A percentile compares a stretch with the other conserved stretches of the same genome.
phyloP scores from a whole-genome alignment of 2,113 vertebrate species.

The Brachirus orientalis region DNA sequence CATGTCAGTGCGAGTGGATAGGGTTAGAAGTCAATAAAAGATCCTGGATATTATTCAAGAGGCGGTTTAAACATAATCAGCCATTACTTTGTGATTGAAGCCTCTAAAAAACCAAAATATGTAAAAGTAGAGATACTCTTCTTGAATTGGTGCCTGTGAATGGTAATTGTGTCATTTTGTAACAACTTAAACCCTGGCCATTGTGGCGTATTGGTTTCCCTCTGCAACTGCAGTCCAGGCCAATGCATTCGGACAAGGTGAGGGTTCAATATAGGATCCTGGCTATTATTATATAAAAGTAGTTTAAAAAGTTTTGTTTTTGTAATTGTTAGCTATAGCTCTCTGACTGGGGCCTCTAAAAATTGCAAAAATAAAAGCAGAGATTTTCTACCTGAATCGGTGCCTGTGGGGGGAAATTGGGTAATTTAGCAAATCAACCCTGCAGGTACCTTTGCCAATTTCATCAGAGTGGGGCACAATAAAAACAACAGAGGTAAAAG shows the following conservation, averaged over 20 bases:
- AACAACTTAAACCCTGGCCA: too few species aligned
- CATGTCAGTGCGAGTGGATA: slow-evolving; percentile 31
- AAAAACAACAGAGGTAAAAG: slow-evolving; percentile 43
- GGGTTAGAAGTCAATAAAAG: not conserved
- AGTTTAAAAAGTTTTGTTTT: slow-evolving; percentile 35
- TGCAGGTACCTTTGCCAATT: slow-evolving; percentile 35
- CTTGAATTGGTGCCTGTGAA: too few species aligned
- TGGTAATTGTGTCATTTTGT: too few species aligned
- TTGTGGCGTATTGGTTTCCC: too few species aligned
- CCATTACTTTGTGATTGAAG: too few species aligned
- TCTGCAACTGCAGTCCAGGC: too few species aligned
- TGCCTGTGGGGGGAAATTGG: slow-evolving; percentile 34
- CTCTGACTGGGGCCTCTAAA: slow-evolving; percentile 29
- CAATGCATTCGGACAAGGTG: too few species aligned
- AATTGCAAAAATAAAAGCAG: slow-evolving; percentile 23
- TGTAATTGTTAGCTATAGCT: slow-evolving; percentile 28
- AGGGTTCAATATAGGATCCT: slow-evolving; percentile 29
- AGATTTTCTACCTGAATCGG: slow-evolving; percentile 19
- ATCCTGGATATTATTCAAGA: too few species aligned
- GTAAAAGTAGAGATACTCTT: too few species aligned
- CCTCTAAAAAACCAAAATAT: too few species aligned
- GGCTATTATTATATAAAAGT: slow-evolving; percentile 8
- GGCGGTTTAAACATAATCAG: too few species aligned
- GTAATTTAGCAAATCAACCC: slow-evolving; percentile 50
- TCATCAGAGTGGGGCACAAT: slow-evolving; percentile 41